A percentile compares a stretch with the other conserved stretches of the same genome.
These are phyloP conservation scores for Leiothrix lutea DNA, from an alignment of 2,113 vertebrate species.

Conservation along the genomic window DNA sequence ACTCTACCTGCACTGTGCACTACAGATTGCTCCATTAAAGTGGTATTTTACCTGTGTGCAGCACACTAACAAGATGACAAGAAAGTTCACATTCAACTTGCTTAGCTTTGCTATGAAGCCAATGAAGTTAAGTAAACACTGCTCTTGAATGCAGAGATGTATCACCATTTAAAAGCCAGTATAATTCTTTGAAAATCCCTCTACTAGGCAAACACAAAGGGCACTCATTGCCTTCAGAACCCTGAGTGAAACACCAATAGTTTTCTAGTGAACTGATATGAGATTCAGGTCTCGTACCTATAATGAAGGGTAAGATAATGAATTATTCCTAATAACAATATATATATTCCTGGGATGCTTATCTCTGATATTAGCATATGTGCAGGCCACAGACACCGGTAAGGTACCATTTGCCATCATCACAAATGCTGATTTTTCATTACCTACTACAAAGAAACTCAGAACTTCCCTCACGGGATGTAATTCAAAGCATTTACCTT, in stretches of 20 bases:
- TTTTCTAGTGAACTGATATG: neutral
- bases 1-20: neutral
- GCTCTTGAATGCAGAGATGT: neutral
- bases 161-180: neutral
- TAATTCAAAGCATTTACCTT: constrained; percentile 59
- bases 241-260: neutral
- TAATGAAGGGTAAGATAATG: neutral
- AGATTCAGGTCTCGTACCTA: neutral
- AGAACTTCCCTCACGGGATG: constrained; percentile 7
- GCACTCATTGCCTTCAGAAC: neutral
- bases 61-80: neutral
- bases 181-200: neutral
- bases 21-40: neutral
- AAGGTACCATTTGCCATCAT: neutral
- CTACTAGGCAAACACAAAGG: neutral
- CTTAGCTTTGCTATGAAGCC: neutral
- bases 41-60: neutral
- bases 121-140: neutral
- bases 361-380: neutral
- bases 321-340: constrained; percentile 17
- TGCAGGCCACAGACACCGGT: neutral
- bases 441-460: constrained; percentile 34
- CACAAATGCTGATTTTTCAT: constrained; percentile 55
- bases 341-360: neutral
- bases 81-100: neutral